Evolutionary conservation across 1,140 invertebrate genomes (phyloP), one percentile per base, ranked within the genome.

Genomic region (Pogonomyrmex californicus): DNA sequence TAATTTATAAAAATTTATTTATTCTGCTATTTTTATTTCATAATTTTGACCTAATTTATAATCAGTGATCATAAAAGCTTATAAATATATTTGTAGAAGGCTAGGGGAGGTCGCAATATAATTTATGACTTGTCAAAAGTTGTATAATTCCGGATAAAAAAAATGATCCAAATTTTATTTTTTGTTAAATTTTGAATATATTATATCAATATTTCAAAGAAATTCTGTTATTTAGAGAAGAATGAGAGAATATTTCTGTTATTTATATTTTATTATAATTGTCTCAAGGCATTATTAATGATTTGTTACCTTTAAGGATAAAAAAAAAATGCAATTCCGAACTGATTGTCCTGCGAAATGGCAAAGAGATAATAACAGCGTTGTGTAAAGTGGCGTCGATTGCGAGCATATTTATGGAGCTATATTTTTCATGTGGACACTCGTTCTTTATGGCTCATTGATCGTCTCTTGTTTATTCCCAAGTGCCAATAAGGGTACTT

Each of bases 391-490:
- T 90, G 88, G 79, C 88, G 41, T 76, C 62, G 77, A 77, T 88
- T 82, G 89, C 82, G 76, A 88, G 87, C 77, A 78, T 88, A 85
- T 90, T 90, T 85, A 90, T 90, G 78, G 88, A 90, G 75, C 86
- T 63, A 70, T 86, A 65, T 88, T 90, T 83, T 91, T 86, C 85
- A 75, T 82, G 65, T 81, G 71, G 77, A 91, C 78, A 88, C 90
- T 90, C 73, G 83, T 82, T 77, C 83, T 86, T 89, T 71, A 58
- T 85, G 58, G 87, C 62, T 62, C 83, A 90, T 91, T 87, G 89
- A 91, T 90, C 77, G 86, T 79, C 89, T 90, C 89, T 91, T 91
- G 89, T 86, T 91, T 91, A 91, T 90, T 78, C 71, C 89, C 88
- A 88, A 90, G 86, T 87, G 82, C 63, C 86, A 77, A 83, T 76